phyloP scores from a whole-genome alignment of 2,888 invertebrate species.

The Buathra laborator region DNA sequence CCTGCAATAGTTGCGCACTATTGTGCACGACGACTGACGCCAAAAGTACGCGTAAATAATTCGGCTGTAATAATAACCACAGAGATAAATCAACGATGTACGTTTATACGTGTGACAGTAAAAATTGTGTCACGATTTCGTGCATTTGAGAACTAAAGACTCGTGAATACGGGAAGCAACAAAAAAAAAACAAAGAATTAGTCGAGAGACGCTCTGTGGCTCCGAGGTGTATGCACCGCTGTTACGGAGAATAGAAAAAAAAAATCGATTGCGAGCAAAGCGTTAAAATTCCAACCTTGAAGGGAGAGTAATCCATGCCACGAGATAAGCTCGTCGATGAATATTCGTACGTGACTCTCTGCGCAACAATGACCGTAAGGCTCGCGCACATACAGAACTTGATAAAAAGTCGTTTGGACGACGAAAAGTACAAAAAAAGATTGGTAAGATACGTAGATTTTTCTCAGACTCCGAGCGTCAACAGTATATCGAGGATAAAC shows the following conservation, averaged over 20 bases:
- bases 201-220: neutral
- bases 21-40: slow-evolving; percentile 9
- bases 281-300: slow-evolving; percentile 73
- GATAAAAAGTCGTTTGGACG: neutral
- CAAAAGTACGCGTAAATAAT: neutral
- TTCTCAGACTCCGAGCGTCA: neutral
- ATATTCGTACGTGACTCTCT: neutral
- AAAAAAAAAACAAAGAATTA: neutral
- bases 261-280: slow-evolving; percentile 64
- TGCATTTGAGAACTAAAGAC: neutral
- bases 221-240: neutral
- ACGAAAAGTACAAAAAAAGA: neutral
- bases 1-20: neutral
- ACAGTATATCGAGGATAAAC: slow-evolving; percentile 65
- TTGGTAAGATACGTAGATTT: neutral
- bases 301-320: slow-evolving; percentile 71
- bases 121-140: neutral
- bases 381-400: slow-evolving; percentile 3
- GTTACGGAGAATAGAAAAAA: slow-evolving; percentile 22
- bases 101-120: slow-evolving; percentile 6
- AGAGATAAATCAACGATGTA: neutral
- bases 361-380: slow-evolving; percentile 4
- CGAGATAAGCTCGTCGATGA: slow-evolving; percentile 62
- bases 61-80: neutral
- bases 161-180: neutral